These are phyloP conservation scores for Echinops telfairi DNA, from an alignment of 2,113 vertebrate species.

Conservation along the genomic window DNA sequence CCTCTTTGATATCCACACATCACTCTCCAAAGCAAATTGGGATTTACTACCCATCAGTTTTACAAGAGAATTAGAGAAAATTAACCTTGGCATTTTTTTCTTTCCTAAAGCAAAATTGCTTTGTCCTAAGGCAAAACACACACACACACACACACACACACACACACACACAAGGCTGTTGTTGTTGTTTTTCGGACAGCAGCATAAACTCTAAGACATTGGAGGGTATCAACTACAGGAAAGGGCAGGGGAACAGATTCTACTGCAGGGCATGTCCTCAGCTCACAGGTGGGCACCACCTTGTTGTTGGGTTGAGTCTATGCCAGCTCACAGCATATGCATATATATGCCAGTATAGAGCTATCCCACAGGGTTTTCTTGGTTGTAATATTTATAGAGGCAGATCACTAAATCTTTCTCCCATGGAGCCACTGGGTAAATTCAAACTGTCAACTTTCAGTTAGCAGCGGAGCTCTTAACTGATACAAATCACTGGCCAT, in stretches of 20 bases:
- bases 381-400: neutral
- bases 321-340: neutral
- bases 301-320: neutral
- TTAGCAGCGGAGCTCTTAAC: neutral
- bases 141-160: no score
- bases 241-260: no score
- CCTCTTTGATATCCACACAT: neutral
- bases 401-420: neutral
- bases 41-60: slow-evolving; percentile 5
- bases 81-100: slow-evolving; percentile 36
- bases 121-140: neutral
- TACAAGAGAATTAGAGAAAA: slow-evolving; percentile 18
- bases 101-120: slow-evolving; percentile 12
- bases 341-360: neutral
- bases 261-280: no score
- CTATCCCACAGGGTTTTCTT: neutral
- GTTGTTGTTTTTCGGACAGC: no score
- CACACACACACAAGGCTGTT: neutral
- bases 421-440: neutral
- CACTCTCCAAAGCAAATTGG: neutral
- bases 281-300: neutral
- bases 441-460: neutral
- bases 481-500: neutral
- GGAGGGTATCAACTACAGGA: no score
- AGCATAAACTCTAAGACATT: no score